Conservation (phyloP, 2,888 invertebrate species). For the Limnephilus auricula region DNA sequence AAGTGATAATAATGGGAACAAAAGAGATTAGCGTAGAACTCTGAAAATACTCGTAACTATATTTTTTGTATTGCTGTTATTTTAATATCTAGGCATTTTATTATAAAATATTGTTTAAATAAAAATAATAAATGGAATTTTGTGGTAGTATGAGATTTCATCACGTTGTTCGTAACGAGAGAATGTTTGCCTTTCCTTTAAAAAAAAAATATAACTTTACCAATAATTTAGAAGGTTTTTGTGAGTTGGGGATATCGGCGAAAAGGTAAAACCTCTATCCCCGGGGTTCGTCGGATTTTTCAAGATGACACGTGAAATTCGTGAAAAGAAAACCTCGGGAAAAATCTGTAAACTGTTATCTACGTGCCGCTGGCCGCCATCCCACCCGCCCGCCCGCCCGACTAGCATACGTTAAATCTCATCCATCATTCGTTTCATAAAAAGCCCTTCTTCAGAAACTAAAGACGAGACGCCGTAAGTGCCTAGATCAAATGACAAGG, state of each 20-base stretch:
- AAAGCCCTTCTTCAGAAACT: not conserved
- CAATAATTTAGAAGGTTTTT: not conserved
- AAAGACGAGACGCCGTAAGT: constrained; percentile 6
- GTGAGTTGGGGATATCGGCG: not conserved
- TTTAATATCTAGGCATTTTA: too few relatives aligned
- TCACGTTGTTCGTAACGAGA: too few relatives aligned
- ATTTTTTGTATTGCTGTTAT: too few relatives aligned
- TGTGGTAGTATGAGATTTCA: too few relatives aligned
- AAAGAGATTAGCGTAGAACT: too few relatives aligned
- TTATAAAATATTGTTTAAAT: too few relatives aligned
- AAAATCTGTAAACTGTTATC: constrained; percentile 13
- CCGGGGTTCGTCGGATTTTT: not conserved
- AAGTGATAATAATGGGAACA: too few relatives aligned
- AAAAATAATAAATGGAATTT: too few relatives aligned
- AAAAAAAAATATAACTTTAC: not conserved
- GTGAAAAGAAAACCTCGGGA: not conserved
- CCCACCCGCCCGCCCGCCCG: too few relatives aligned
- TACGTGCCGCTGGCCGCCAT: not conserved
- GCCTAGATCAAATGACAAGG: constrained; percentile 4
- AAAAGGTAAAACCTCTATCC: not conserved
- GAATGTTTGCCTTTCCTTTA: too few relatives aligned
- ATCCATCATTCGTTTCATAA: constrained; percentile 6
- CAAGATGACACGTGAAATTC: not conserved
- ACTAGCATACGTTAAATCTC: not conserved
- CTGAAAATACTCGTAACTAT: too few relatives aligned